Percentiles rank a stretch among this genome's conserved stretches.
These are phyloP conservation scores for Dicyrtoma fusca DNA, from an alignment of 2,888 invertebrate species.

Conservation along the genomic window DNA sequence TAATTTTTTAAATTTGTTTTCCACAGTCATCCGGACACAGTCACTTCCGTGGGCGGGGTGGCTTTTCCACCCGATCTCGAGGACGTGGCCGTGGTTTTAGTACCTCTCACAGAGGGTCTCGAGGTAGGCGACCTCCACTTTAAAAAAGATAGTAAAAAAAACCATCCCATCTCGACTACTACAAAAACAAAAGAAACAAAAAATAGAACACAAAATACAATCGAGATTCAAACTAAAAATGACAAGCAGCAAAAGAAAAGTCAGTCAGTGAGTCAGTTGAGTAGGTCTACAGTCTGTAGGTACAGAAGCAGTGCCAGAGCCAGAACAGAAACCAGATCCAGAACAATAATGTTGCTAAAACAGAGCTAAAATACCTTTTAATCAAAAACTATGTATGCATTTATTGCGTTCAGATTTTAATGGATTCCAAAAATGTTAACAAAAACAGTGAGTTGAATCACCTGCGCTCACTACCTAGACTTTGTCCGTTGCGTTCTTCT, in stretches of 20 bases:
- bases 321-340: no score
- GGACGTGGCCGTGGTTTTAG: conserved; percentile 45
- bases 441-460: no score
- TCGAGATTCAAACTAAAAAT: neutral
- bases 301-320: no score
- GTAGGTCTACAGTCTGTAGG: no score
- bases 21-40: neutral
- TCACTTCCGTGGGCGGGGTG: no score
- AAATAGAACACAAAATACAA: neutral
- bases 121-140: conserved; percentile 43
- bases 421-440: no score
- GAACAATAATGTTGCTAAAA: no score
- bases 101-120: conserved; percentile 18
- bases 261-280: neutral
- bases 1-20: conserved; percentile 5
- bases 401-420: no score
- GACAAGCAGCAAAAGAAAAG: neutral
- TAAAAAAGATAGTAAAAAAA: conserved; percentile 24
- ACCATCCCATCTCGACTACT: neutral
- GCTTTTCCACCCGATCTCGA: conserved; percentile 17
- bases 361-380: no score
- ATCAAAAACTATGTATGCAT: no score
- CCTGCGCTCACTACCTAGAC: no score
- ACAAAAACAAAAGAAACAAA: neutral
- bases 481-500: no score